Base-by-base conservation (phyloP, 64 coral and sea anemone species). In the Trachythela sp. region DNA sequence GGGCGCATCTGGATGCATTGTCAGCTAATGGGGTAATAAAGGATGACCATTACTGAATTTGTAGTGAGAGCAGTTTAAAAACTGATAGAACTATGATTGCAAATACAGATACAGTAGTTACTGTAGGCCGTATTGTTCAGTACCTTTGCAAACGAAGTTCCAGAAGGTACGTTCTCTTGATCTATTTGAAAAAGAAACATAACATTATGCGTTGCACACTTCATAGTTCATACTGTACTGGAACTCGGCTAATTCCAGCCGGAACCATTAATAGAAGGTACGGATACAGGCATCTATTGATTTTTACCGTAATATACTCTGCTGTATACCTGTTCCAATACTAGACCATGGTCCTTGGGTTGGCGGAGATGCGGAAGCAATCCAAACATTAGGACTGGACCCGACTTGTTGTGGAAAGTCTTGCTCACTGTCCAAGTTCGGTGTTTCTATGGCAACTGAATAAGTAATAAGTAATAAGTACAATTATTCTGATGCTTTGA, bases 141-240 rank as follows among this genome's bases (percentile, higher is more conserved):
- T 80, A 80, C 75, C 75, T 80, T 80, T 80, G 75, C 75, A 80
- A 80, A 80, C 2, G 75, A 80, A 14, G 31, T 9, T 34, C 75
- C 75, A 3, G 15, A 3, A 13, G 34, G 27, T 30, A 22, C 20
- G 34, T 9, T 80, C 37, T 34, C 14, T 20, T 80, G 13, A 15
- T 37, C 75, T 80, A 36, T 29, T 29, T 18, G 20, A 80, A 77
- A 35, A 37, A 36, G 9, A 30, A 64, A 20, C 14, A 29, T 22
- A 1, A 31, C 68, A 29, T 72, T 22, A 1, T 26, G 1, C 29
- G 11, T 27, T 31, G 26, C 1, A 35, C 17, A 26, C 17, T 26
- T 72, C 8, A 1, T 72, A 72, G 11, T 72, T 27, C 33, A 72
- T n/a, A n/a, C n/a, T n/a, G n/a, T n/a, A n/a, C n/a, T n/a, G n/a